Percentiles rank a stretch among this genome's conserved stretches.
Evolutionary conservation across 2,113 vertebrate species (phyloP).

Genomic region (Pandion haliaetus): DNA sequence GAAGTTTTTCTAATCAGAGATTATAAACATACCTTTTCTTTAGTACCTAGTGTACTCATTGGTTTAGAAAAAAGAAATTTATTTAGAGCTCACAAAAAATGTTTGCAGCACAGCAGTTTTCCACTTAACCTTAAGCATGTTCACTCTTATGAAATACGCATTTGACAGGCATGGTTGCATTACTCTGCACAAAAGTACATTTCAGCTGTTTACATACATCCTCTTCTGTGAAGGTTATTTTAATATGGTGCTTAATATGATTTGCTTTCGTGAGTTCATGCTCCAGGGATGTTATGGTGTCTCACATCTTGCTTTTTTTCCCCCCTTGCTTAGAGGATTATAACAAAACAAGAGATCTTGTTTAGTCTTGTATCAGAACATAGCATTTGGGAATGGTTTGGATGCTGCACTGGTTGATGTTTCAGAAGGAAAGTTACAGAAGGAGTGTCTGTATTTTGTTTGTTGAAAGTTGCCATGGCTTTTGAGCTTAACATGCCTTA

Average conservation of each 20-base stretch:
- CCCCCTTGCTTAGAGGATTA: not conserved
- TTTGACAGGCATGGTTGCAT: not conserved
- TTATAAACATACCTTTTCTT: not conserved
- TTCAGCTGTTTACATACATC: not conserved
- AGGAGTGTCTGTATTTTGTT: not conserved
- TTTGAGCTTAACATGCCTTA: not conserved
- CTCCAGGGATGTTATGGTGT: not conserved
- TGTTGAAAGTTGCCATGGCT: not conserved
- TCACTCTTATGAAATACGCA: slow-evolving; percentile 8
- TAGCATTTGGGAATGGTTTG: not conserved
- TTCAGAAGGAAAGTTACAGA: not conserved
- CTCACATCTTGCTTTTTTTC: not conserved
- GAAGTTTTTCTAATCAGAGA: not conserved
- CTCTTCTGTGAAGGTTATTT: not conserved
- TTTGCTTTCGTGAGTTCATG: not conserved
- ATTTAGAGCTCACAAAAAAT: not conserved
- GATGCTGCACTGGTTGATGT: not conserved
- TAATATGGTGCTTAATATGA: not conserved
- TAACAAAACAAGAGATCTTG: not conserved
- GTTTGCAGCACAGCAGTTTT: not conserved
- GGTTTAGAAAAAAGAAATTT: not conserved
- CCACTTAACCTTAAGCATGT: not conserved
- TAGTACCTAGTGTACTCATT: not conserved
- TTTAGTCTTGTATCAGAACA: not conserved
- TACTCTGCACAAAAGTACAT: not conserved